A percentile compares a stretch with the other conserved stretches of the same genome.
Evolutionary conservation across 2,113 vertebrate genomes (phyloP).

Genomic region (Thymallus thymallus): DNA sequence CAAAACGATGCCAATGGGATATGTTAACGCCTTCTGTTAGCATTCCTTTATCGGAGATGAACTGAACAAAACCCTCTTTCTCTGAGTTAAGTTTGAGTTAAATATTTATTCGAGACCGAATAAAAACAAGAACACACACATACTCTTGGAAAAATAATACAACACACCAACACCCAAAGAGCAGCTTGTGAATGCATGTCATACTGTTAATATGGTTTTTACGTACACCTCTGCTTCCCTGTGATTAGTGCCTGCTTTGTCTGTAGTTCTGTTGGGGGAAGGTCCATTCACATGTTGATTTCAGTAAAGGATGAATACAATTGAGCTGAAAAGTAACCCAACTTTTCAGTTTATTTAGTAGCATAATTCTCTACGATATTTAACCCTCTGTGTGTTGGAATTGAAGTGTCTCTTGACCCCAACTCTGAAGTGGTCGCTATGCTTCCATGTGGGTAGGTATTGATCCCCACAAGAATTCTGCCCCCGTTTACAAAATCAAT

Average conservation of each 20-base stretch:
- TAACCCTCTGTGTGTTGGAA: conserved; percentile 2
- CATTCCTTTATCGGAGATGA: conserved; percentile 77
- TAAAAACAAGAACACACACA: conserved; percentile 40
- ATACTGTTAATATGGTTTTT: conserved; percentile 86
- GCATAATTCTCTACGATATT: background rate
- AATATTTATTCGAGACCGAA: conserved; percentile 60
- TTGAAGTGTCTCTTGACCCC: background rate
- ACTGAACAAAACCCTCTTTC: conserved; percentile 51
- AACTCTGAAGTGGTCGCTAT: background rate
- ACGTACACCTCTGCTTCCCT: conserved; percentile 83
- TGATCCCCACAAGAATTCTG: background rate
- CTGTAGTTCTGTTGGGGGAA: conserved; percentile 53
- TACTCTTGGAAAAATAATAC: conserved; percentile 4
- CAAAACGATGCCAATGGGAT: conserved; percentile 65
- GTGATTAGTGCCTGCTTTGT: conserved; percentile 84
- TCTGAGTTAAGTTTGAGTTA: conserved; percentile 56
- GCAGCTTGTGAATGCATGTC: conserved; percentile 92
- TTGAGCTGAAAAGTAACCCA: conserved; percentile 26
- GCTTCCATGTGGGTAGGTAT: background rate
- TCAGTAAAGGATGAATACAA: conserved; percentile 13
- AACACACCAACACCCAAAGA: conserved; percentile 75
- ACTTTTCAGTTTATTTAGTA: background rate
- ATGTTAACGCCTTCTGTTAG: conserved; percentile 72
- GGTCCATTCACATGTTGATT: conserved; percentile 28
- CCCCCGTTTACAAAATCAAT: background rate